Evolutionary conservation across 2,888 invertebrate genomes (phyloP), one percentile per base, ranked within the genome.

Genomic region (Nebria salina): DNA sequence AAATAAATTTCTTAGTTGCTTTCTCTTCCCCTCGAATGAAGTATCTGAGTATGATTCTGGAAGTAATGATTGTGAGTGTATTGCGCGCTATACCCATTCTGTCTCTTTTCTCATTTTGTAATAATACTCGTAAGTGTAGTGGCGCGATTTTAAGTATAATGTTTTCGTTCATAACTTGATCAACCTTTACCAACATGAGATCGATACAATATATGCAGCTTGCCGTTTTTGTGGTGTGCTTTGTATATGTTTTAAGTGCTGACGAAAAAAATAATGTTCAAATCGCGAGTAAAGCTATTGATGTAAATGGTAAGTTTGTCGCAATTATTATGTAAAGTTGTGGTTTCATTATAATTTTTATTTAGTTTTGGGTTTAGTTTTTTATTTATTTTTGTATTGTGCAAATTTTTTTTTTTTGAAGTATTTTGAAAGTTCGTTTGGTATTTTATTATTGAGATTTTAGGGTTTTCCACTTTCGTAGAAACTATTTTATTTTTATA

Each of bases 111-210:
- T 54, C 13, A 54, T 54, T 54, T 54, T 54, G 54, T 54, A 54
- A 54, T 54, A 54, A 54, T 54, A 54, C 7, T 54, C 54, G 54
- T 54, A 54, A 54, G 54, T 54, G 54, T 54, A 54, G 54, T 54
- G 54, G 54, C 54, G 54, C 54, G 54, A 54, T 54, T 54, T 54
- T 54, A 54, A 6, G 54, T 11, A 54, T 54, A 54, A 54, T 54
- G 54, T 54, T 54, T 54, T 54, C 11, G 54, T 54, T 54, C 54
- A 54, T 13, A 54, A 54, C 54, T 54, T 54, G 54, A 54, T 54
- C 54, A 54, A 54, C 54, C 54, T 54, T 54, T 54, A 54, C 54
- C 54, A 54, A 54, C 54, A 54, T 54, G 54, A 54, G 54, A 54
- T 54, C 54, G 54, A 54, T 54, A 54, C 54, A 54, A 54, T 54